Conservation (phyloP, 2,797 vertebrate genomes). For the Dendrocincla tyrannina region DNA sequence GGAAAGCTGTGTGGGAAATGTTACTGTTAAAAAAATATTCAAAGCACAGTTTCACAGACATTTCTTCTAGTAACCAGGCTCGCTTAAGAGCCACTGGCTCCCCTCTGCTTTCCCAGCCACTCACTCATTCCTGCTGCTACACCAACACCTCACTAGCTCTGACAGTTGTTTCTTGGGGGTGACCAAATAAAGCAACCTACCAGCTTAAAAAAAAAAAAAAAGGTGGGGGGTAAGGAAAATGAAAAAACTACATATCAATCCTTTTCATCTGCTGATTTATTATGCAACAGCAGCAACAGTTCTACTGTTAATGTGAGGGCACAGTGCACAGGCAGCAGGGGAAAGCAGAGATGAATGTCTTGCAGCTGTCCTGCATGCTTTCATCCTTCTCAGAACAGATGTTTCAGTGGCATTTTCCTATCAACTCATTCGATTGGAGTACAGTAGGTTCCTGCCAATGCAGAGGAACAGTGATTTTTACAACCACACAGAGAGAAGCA, state of each 20-base stretch:
- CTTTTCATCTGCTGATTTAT: not conserved
- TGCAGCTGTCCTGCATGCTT: accelerated
- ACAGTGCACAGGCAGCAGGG: accelerated
- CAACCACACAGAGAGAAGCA: not conserved
- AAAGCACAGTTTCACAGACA: not conserved
- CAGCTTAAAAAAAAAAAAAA: not conserved
- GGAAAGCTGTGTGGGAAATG: not conserved
- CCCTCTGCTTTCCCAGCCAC: not conserved
- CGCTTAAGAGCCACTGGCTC: not conserved
- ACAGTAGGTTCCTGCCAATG: not conserved
- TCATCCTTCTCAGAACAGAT: not conserved
- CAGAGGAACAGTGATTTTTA: not conserved
- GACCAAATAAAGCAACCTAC: not conserved
- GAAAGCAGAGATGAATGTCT: not conserved
- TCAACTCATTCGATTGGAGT: not conserved
- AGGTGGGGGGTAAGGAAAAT: not conserved
- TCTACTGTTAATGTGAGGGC: not conserved
- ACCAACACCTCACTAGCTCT: not conserved
- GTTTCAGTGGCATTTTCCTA: not conserved
- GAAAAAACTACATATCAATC: accelerated
- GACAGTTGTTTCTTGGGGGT: not conserved
- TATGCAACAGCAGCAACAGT: not conserved
- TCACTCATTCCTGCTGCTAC: not conserved
- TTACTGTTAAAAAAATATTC: not conserved
- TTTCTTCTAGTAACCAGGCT: not conserved